phyloP scores from a whole-genome alignment of 1,140 invertebrate species.

The Hestina assimilis region DNA sequence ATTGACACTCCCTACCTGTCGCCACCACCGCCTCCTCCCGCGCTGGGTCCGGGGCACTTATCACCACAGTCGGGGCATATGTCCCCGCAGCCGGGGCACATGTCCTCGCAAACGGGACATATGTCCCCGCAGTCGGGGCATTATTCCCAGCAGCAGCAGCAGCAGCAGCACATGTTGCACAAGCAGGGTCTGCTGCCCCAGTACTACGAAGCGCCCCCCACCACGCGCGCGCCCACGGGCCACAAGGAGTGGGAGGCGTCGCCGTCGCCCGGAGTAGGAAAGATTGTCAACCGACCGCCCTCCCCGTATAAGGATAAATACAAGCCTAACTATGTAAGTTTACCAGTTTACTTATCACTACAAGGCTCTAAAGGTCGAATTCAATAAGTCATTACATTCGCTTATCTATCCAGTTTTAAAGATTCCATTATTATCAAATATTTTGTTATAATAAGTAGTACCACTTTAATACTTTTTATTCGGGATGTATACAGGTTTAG shows the following conservation, averaged over 20 bases:
- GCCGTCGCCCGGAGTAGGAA: conserved; percentile 38
- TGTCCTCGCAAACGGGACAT: conserved; percentile 10
- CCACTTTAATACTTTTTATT: no score
- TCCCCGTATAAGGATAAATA: conserved; percentile 63
- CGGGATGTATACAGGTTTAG: no score
- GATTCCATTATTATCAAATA: no score
- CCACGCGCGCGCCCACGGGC: conserved; percentile 31
- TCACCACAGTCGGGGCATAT: no score
- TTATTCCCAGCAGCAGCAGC: no score
- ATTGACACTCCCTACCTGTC: conserved; percentile 45
- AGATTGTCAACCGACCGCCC: conserved; percentile 62
- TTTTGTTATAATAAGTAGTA: not conserved
- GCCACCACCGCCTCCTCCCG: conserved; percentile 42
- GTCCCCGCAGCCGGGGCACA: no score
- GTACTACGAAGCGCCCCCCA: conserved; percentile 13
- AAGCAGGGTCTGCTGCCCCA: conserved; percentile 14
- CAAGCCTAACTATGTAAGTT: conserved; percentile 58
- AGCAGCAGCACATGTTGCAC: conserved; percentile 10
- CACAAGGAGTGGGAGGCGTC: conserved; percentile 56
- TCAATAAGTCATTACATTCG: no score
- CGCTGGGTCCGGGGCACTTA: no score
- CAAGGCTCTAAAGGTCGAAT: no score
- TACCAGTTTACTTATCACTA: not conserved
- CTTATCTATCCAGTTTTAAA: no score
- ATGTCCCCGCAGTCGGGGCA: conserved; percentile 25